Conservation (phyloP, 2,113 vertebrate genomes). For the Herpailurus yagouaroundi region DNA sequence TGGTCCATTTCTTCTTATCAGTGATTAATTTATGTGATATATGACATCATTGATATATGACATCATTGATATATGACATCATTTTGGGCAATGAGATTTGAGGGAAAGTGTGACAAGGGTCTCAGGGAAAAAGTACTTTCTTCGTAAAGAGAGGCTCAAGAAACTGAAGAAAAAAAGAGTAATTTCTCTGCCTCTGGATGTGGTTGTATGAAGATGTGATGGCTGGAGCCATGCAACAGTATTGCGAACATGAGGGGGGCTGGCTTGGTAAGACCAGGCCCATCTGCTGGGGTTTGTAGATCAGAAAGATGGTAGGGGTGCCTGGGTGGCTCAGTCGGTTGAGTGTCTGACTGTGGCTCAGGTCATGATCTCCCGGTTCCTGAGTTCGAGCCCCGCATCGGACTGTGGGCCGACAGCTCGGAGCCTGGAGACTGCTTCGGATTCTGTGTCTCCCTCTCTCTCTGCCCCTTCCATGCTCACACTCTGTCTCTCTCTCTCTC, state of each 20-base stretch:
- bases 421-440: too few relatives aligned
- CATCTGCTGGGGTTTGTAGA: background rate
- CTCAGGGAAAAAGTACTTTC: background rate
- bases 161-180: background rate
- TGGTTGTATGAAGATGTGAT: background rate
- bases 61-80: background rate
- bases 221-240: background rate
- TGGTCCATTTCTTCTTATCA: background rate
- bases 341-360: fast-evolving
- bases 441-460: too few relatives aligned
- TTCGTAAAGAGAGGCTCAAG: background rate
- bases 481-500: too few relatives aligned
- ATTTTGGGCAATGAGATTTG: background rate
- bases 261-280: background rate
- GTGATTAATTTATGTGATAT: background rate
- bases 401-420: too few relatives aligned
- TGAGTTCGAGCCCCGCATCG: fast-evolving
- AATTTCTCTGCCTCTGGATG: background rate
- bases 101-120: background rate
- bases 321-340: too few relatives aligned
- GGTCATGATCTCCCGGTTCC: fast-evolving
- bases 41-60: background rate
- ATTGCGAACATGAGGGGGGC: background rate
- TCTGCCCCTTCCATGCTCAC: too few relatives aligned
- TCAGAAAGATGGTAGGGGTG: background rate